Conservation (phyloP, 2,113 vertebrate genomes). For the Mola mola region DNA sequence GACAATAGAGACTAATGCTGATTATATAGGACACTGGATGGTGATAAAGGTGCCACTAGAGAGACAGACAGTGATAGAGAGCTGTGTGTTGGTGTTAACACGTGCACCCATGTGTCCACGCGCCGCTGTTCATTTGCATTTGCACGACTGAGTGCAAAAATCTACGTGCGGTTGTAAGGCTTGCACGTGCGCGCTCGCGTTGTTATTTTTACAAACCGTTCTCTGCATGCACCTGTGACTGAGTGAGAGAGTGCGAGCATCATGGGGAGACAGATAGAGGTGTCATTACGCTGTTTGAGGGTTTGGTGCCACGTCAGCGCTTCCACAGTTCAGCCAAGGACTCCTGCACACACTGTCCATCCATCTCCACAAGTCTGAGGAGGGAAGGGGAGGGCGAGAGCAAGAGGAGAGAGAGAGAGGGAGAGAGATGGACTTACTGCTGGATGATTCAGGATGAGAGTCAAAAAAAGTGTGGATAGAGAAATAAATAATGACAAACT, state of each 20-base stretch:
- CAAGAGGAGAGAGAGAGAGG: neutral
- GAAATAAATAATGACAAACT: conserved; percentile 33
- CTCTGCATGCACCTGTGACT: conserved; percentile 49
- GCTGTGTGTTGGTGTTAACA: conserved; percentile 17
- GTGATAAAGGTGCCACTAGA: conserved; percentile 58
- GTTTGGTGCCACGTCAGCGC: conserved; percentile 71
- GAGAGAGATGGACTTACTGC: conserved; percentile 25
- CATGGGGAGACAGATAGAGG: conserved; percentile 68
- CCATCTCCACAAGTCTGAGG: conserved; percentile 60
- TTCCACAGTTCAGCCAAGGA: conserved; percentile 78
- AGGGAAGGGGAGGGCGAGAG: conserved; percentile 18
- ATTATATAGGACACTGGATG: conserved; percentile 51
- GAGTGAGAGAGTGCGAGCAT: conserved; percentile 26
- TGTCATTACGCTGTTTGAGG: conserved; percentile 64
- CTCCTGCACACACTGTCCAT: conserved; percentile 66
- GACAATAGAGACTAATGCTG: conserved; percentile 65
- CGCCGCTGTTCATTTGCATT: conserved; percentile 22
- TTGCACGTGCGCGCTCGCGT: conserved; percentile 14
- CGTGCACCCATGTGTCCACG: neutral
- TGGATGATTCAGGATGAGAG: conserved; percentile 16
- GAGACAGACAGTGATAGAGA: conserved; percentile 42
- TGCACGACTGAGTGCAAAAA: conserved; percentile 19
- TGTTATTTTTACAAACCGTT: conserved; percentile 12
- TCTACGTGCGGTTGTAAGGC: conserved; percentile 11
- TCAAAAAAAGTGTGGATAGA: conserved; percentile 10